These are phyloP conservation scores for Microctonus brassicae DNA, from an alignment of 2,888 invertebrate genomes.

Conservation along the genomic window DNA sequence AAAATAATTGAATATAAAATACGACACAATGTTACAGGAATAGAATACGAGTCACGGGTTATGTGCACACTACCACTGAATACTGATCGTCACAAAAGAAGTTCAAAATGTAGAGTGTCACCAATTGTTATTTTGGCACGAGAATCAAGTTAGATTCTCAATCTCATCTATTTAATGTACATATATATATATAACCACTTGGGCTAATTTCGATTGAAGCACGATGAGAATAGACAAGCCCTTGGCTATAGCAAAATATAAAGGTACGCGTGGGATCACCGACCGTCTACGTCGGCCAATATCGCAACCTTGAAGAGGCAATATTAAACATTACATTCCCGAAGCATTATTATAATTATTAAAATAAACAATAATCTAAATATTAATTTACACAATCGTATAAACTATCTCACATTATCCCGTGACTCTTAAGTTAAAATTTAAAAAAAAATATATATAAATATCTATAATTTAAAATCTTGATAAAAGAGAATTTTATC, in stretches of 20 bases:
- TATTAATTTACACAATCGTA: background rate
- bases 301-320: conserved; percentile 36
- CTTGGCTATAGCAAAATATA: conserved; percentile 16
- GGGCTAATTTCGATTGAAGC: conserved; percentile 33
- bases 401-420: background rate
- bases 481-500: background rate
- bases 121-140: background rate
- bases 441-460: background rate
- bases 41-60: background rate
- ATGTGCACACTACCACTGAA: no score
- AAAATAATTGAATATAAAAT: background rate
- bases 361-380: background rate
- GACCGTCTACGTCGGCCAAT: conserved; percentile 31
- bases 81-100: background rate
- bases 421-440: background rate
- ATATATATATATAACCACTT: conserved; percentile 8
- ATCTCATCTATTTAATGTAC: background rate
- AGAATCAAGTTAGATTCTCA: background rate
- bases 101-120: background rate
- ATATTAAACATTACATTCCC: background rate
- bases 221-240: conserved; percentile 30
- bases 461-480: background rate
- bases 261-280: conserved; percentile 33
- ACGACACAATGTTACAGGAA: background rate
- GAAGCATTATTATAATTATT: background rate